Evolutionary conservation across 2,888 invertebrate species (phyloP), one percentile per base, ranked within the genome.

Genomic region (Scaptomyza flava): DNA sequence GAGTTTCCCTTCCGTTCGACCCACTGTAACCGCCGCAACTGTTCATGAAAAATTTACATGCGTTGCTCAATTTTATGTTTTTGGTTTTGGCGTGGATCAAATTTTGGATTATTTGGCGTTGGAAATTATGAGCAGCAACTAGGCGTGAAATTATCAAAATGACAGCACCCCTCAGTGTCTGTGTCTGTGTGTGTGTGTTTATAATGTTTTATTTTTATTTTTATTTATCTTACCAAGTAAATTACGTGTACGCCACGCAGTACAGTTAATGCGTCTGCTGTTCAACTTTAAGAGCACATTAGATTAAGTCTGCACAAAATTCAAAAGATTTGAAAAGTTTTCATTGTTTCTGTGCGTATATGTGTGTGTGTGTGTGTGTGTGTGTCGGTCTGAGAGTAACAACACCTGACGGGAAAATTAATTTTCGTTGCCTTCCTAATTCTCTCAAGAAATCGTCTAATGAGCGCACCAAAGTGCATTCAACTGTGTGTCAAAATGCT

Each of bases 401-500:
- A 59, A 36, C 67, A 68, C 53, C 59, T 68, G 68, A 6, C 50
- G 20, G 31, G 48, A 50, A 66, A 36, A 43, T 52, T 57, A 17
- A 8, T 38, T 38, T 41, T 3, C 67, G 56, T 51, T 27, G 51
- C 48, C 47, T 42, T 38, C n/a, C 17, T 51, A 58, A 57, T 45
- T 33, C 45, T 31, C 42, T 33, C 31, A 48, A 56, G 52, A 54
- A 33, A 43, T 33, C 52, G 51, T 57, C 52, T 61, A 68, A 72
- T 59, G 72, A 72, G 53, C 70, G 68, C 68, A 70, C 76, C 70
- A 66, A 84, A 87, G 80, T 87, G 86, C 86, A 87, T 82, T 76
- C 86, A 87, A 84, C 87, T 80, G 79, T 77, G 84, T 83, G 80
- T 76, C 61, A 82, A 84, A 79, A 72, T 79, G 71, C 64, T 50